These are phyloP conservation scores for Ganaspis brasiliensis DNA, from an alignment of 2,888 invertebrate genomes.

Conservation along the genomic window DNA sequence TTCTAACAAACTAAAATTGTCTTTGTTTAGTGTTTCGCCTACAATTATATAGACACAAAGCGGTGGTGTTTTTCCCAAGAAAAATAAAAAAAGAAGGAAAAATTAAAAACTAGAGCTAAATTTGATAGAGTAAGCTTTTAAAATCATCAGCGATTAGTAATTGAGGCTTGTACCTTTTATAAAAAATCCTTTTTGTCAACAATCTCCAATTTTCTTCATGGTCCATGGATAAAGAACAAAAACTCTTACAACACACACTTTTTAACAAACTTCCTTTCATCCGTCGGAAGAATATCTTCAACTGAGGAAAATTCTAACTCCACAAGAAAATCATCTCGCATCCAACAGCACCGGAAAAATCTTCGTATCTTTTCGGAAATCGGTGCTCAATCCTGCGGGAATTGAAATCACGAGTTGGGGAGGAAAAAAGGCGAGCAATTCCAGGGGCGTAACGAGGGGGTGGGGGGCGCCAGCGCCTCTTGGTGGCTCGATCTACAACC, in stretches of 20 bases:
- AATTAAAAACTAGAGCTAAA: too few species aligned
- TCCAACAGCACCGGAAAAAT: constrained; percentile 21
- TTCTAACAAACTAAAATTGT: background rate
- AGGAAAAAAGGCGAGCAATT: constrained; percentile 38
- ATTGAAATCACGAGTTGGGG: constrained; percentile 19
- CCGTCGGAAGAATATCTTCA: constrained; percentile 18
- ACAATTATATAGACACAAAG: background rate
- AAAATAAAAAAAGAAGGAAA: background rate
- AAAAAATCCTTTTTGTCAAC: constrained; percentile 10
- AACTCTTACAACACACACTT: constrained; percentile 6
- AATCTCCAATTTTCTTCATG: constrained; percentile 29
- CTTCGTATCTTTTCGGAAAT: constrained; percentile 3
- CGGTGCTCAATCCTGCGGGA: constrained; percentile 4
- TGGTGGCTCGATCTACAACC: constrained; percentile 47
- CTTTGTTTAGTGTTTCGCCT: background rate
- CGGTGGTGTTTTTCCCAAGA: too few species aligned
- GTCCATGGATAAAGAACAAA: background rate
- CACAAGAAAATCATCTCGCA: constrained; percentile 6
- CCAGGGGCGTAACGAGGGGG: constrained; percentile 37
- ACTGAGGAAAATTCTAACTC: constrained; percentile 5
- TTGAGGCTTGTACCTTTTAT: background rate
- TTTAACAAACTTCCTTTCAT: background rate
- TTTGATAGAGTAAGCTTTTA: too few species aligned
- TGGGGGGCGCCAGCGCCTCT: constrained; percentile 53
- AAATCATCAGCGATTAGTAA: background rate